Percentiles rank a stretch among this genome's conserved stretches.
These are phyloP conservation scores for Dendrolimus punctatus DNA, from an alignment of 1,140 invertebrate genomes.

Conservation along the genomic window DNA sequence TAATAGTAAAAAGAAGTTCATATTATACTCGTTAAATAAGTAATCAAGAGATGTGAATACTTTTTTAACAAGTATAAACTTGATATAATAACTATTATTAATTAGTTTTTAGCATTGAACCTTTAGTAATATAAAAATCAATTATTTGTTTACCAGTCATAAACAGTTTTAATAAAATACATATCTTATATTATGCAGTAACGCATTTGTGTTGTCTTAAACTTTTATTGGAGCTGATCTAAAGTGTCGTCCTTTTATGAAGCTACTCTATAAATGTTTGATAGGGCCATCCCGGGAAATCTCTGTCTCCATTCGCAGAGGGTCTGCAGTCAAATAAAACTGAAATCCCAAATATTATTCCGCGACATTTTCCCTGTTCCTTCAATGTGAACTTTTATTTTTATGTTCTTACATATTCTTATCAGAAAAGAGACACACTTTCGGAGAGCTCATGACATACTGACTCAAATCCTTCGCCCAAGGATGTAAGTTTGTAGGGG, in stretches of 20 bases:
- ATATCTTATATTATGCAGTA: background rate
- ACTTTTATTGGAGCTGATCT: constrained; percentile 69
- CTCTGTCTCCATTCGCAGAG: constrained; percentile 68
- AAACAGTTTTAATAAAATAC: too few relatives aligned
- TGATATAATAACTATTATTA: too few relatives aligned
- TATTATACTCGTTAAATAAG: too few relatives aligned
- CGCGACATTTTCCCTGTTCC: constrained; percentile 63
- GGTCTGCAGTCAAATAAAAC: constrained; percentile 71
- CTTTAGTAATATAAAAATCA: too few relatives aligned
- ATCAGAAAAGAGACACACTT: constrained; percentile 63
- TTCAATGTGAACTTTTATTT: constrained; percentile 71
- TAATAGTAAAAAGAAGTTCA: too few relatives aligned
- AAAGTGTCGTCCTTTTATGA: constrained; percentile 70
- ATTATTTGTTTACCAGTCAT: too few relatives aligned
- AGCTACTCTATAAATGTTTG: constrained; percentile 71
- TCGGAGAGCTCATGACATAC: constrained; percentile 53
- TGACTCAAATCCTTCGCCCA: constrained; percentile 38
- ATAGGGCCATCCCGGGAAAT: constrained; percentile 70
- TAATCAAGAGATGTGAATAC: too few relatives aligned
- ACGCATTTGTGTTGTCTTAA: constrained; percentile 31
- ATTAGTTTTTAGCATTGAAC: too few relatives aligned
- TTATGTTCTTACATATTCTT: constrained; percentile 69
- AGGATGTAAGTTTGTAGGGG: constrained; percentile 26
- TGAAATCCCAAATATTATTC: constrained; percentile 71
- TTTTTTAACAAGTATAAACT: too few relatives aligned